Base-by-base conservation (phyloP, 2,113 vertebrate species). In the human region DNA sequence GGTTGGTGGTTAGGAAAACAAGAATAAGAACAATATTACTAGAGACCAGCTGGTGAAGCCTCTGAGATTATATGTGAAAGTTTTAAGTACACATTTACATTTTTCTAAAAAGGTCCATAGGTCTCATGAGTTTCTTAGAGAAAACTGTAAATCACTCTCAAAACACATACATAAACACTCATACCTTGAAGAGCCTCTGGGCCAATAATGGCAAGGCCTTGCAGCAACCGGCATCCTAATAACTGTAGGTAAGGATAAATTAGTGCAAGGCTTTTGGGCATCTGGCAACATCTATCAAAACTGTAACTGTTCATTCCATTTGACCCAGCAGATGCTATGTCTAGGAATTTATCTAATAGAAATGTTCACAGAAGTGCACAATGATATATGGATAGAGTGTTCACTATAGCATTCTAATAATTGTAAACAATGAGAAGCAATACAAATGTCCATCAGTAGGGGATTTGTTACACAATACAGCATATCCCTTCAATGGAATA, bases 241-340 rank as follows among this genome's bases (percentile, higher is more conserved):
- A 91, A 72, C 35, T 70, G 16, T 55, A 81, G 22, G 35, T 52
- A 95, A 92, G 48, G n/a, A 89, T 43, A 88, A 86, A 87, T 78
- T 72, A 95, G 48, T 90, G 14, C 50, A 95, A 96, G 27, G 38
- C 22, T 89, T 94, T 68, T 45, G 73, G 43, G 75, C 23, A 96
- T 68, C 40, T 94, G 73, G 87, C 27, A 93, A 79, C 25, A 73
- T 64, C 81, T 78, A 72, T 68, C 97, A 92, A 92, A 96, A 96
- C 38, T 82, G 7, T 30, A 93, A 75, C 70, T 93, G 45, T 61
- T 89, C 32, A 73, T 89, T 87, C 43, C 61, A 95, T 75, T 70
- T 90, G 93, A 97, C 48, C 87, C 35, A 93, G 25, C 12, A 94
- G 92, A 94, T 81, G 86, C 78, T 59, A 93, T 59, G 93, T 94